These are phyloP conservation scores for Gymnothorax javanicus DNA, from an alignment of 2,797 vertebrate genomes.

Conservation along the genomic window DNA sequence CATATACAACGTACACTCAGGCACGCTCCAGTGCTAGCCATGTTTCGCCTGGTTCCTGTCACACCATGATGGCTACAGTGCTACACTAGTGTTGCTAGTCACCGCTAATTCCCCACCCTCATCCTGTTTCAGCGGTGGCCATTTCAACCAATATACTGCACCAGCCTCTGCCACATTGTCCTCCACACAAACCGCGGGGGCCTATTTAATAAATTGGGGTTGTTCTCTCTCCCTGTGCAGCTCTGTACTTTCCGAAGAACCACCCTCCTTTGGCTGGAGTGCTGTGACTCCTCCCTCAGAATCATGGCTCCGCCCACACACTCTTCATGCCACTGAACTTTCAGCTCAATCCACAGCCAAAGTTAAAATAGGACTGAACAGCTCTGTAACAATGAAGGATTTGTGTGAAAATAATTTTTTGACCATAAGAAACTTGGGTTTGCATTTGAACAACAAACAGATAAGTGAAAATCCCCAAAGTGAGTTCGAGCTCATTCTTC, in stretches of 20 bases:
- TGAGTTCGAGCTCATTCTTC: neutral
- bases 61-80: constrained; percentile 32
- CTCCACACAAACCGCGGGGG: neutral
- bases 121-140: neutral
- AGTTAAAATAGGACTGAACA: neutral
- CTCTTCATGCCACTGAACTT: neutral
- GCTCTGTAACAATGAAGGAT: neutral
- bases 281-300: neutral
- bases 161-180: neutral
- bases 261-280: neutral
- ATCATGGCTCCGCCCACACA: neutral
- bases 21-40: constrained; percentile 11
- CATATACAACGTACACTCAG: neutral
- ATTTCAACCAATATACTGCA: neutral
- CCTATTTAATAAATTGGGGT: neutral
- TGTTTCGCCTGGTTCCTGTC: constrained; percentile 43
- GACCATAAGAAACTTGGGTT: neutral
- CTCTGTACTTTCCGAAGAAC: neutral
- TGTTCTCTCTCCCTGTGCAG: neutral
- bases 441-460: neutral
- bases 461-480: neutral
- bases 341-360: neutral
- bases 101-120: constrained; percentile 35
- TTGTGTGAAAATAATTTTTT: neutral
- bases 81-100: too few species aligned